Conservation (phyloP, 2,888 invertebrate species). For the Coleophora flavipennella region DNA sequence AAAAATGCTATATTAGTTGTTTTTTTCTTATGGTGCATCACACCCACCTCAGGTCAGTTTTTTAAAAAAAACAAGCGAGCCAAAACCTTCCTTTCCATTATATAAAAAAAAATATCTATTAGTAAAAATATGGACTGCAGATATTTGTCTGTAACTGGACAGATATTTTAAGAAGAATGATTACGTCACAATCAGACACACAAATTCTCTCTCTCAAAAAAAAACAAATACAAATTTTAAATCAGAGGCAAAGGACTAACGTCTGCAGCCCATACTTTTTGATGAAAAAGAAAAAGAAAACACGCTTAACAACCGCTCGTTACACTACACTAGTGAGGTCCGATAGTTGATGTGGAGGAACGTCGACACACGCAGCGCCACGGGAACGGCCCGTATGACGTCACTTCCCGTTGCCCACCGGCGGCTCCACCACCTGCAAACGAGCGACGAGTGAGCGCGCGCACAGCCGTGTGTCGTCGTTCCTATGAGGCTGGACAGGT, state of each 20-base stretch:
- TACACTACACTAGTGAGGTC: conserved; percentile 69
- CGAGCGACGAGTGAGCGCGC: conserved; percentile 49
- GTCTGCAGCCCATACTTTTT: neutral
- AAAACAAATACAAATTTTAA: too few species aligned
- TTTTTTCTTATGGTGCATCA: neutral
- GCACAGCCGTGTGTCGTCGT: conserved; percentile 69
- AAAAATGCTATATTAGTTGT: too few species aligned
- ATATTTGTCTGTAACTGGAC: neutral
- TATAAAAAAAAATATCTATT: conserved; percentile 7
- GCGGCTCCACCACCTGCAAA: conserved; percentile 59
- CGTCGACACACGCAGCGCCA: conserved; percentile 66
- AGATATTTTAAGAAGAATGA: neutral
- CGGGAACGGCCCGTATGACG: conserved; percentile 26
- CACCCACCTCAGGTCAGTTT: conserved; percentile 1
- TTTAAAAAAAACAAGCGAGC: conserved; percentile 17
- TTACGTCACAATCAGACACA: neutral
- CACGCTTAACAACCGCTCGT: conserved; percentile 15
- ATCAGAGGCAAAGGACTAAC: neutral
- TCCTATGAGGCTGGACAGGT: conserved; percentile 47
- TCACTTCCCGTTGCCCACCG: conserved; percentile 56
- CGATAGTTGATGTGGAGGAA: conserved; percentile 63
- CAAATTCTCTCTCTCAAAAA: neutral
- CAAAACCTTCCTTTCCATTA: conserved; percentile 25
- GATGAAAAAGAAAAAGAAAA: neutral
- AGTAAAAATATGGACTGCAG: neutral